Percentiles rank a stretch among this genome's conserved stretches.
Conservation (phyloP, 2,113 vertebrate species). For the Peromyscus californicus region DNA sequence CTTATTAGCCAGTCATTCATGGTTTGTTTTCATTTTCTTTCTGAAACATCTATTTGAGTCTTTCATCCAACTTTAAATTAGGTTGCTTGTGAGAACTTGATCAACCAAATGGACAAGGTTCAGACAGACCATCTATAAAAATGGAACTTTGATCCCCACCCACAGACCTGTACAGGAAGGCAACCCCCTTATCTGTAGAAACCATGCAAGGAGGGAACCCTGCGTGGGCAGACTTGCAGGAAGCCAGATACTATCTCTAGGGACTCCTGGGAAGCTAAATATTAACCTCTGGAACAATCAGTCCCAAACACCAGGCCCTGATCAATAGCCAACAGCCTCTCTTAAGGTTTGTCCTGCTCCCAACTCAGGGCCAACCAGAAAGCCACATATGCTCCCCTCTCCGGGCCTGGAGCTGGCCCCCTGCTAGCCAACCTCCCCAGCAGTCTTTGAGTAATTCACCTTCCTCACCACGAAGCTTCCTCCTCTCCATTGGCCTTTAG, state of each 20-base stretch:
- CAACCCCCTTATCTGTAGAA: neutral
- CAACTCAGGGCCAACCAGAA: neutral
- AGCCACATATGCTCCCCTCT: neutral
- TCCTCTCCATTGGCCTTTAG: neutral
- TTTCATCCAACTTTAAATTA: neutral
- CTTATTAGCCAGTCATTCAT: neutral
- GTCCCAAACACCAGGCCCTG: neutral
- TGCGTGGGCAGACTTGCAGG: neutral
- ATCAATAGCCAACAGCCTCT: neutral
- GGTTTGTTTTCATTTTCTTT: neutral
- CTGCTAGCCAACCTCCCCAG: neutral
- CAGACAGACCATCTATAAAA: neutral
- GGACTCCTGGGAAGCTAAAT: neutral
- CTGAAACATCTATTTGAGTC: neutral
- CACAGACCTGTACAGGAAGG: neutral
- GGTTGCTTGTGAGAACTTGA: neutral
- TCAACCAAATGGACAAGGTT: neutral
- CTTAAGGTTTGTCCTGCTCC: neutral
- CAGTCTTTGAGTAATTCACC: neutral
- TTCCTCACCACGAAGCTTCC: neutral
- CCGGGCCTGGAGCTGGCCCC: neutral
- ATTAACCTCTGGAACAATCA: constrained; percentile 6
- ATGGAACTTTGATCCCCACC: neutral
- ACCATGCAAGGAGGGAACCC: neutral
- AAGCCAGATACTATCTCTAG: neutral